Evolutionary conservation across 2,113 vertebrate genomes (phyloP).

Genomic region (Eulacestoma nigropectus): DNA sequence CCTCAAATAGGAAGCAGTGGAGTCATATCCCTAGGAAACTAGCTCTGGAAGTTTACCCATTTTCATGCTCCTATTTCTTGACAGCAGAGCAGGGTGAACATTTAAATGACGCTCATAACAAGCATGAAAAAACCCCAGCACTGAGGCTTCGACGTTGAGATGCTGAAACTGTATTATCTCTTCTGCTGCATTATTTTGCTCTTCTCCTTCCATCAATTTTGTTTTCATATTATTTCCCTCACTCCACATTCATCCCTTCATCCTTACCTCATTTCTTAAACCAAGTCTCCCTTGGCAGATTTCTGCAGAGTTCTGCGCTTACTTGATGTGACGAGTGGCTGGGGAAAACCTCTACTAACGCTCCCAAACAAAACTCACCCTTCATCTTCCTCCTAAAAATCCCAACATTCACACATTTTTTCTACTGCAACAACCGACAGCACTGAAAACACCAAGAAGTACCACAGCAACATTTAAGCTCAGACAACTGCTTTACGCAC

Average conservation of each 20-base stretch:
- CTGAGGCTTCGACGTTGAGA: neutral
- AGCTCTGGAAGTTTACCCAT: neutral
- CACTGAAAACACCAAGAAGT: neutral
- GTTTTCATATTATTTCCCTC: neutral
- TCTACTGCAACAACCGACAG: neutral
- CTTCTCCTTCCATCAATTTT: neutral
- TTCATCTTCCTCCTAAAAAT: neutral
- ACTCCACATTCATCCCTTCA: neutral
- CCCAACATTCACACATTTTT: neutral
- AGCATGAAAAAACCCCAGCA: neutral
- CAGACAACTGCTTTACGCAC: neutral
- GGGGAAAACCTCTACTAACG: neutral
- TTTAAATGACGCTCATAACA: neutral
- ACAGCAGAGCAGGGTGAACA: neutral
- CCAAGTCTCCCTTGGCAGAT: neutral
- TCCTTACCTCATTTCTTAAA: neutral
- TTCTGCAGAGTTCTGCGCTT: neutral
- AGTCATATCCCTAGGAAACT: neutral
- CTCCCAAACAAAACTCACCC: neutral
- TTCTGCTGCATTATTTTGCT: neutral
- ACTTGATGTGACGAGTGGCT: neutral
- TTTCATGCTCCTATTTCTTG: neutral
- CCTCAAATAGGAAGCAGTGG: neutral
- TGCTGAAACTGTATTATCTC: neutral
- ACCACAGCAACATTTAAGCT: neutral